Evolutionary conservation across 2,797 vertebrate species (phyloP), one percentile per base, ranked within the genome.

Genomic region (Oceanodroma leucorhoa): DNA sequence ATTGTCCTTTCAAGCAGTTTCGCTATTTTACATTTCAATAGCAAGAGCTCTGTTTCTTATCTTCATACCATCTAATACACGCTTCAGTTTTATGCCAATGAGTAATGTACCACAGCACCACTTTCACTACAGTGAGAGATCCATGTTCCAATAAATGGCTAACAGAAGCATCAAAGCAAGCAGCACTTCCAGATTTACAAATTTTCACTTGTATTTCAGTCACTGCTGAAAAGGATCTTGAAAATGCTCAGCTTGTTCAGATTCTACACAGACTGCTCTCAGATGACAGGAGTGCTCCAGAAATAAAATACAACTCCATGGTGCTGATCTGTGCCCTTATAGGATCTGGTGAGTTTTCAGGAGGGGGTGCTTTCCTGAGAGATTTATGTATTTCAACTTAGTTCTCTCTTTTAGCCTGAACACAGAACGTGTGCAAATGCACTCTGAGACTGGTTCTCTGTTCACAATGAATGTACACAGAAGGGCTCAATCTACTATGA

Each of bases 281-380:
- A 19, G 99, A 99, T 0, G 99, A 99, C 93, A 98, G 98, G 94
- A 99, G 99, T 8, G 99, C 99, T 41, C 99, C 99, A 30, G 99
- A 99, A 98, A 99, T 99, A 91, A 99, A 99, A 92, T 99, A 99
- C 95, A 99, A 99, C 98, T 99, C 99, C 71, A 99, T 99, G 99
- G 99, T 99, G 91, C 98, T 99, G 96, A 98, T 99, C 98, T 99
- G 99, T 97, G 98, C 99, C 13, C 98, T 99, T 81, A 98, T 99
- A 99, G 99, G 98, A 82, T 99, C 99, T 96, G 99, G 99, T 99
- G 94, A 98, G 98, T 97, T 80, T 92, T 91, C 55, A 19, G 66
- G 80, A 80, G 34, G 60, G 55, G 43, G 40, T 70, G 32, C 76
- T 93, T 83, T 71, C 57, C 46, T 3, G 30, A 34, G 36, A 79